Evolutionary conservation across 2,888 invertebrate species (phyloP).

Genomic region (Watsonalla cultraria): DNA sequence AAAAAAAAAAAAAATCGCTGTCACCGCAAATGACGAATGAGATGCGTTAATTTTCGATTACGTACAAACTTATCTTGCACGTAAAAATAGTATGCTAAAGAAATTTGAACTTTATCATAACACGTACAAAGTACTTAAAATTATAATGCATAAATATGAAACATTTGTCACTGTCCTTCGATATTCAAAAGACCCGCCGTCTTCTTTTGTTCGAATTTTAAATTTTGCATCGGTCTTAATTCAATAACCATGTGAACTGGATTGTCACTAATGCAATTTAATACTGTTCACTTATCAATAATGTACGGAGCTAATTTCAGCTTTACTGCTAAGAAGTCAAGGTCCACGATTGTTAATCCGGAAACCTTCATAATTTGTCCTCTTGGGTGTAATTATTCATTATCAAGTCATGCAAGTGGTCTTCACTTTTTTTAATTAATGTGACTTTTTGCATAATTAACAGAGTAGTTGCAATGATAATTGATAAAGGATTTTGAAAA

Average conservation of each 20-base stretch:
- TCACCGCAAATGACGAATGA: slow-evolving; percentile 18
- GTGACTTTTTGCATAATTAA: background rate
- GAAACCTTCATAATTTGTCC: background rate
- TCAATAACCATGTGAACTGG: slow-evolving; percentile 17
- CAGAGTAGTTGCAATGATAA: no score
- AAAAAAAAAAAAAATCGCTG: slow-evolving; percentile 11
- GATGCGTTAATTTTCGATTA: slow-evolving; percentile 9
- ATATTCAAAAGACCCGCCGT: slow-evolving; percentile 15
- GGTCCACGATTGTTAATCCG: background rate
- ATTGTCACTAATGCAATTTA: slow-evolving; percentile 5
- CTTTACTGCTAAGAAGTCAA: background rate
- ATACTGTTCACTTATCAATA: background rate
- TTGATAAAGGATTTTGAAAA: no score
- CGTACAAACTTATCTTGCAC: background rate
- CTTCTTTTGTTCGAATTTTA: slow-evolving; percentile 15
- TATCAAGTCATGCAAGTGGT: background rate
- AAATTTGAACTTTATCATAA: background rate
- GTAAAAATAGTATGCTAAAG: background rate
- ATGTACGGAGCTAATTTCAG: background rate
- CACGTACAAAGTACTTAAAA: background rate
- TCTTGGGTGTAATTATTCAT: background rate
- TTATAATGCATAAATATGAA: background rate
- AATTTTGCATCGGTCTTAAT: slow-evolving; percentile 14
- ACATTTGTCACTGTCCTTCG: slow-evolving; percentile 2
- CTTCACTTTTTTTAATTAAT: background rate